Evolutionary conservation across 2,888 invertebrate genomes (phyloP).

Genomic region (Halocaridina rubra): DNA sequence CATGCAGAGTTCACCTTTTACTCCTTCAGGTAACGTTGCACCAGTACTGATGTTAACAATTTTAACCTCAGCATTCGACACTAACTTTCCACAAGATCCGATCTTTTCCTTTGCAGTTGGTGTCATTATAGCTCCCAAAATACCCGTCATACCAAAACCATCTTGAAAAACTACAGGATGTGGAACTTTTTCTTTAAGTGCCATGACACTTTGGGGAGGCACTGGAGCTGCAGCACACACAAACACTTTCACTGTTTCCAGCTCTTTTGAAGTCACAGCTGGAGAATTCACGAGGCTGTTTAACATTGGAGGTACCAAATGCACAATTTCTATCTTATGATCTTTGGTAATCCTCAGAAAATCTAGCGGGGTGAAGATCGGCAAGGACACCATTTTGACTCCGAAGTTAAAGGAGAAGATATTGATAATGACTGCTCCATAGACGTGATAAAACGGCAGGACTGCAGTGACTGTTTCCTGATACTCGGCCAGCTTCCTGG

Average conservation of each 20-base stretch:
- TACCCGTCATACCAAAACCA: slow-evolving; percentile 81
- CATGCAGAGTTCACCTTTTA: slow-evolving; percentile 78
- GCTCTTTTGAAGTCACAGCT: slow-evolving; percentile 72
- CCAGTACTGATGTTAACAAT: slow-evolving; percentile 76
- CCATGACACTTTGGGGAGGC: slow-evolving; percentile 70
- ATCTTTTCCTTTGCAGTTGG: slow-evolving; percentile 51
- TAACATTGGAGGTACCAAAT: slow-evolving; percentile 81
- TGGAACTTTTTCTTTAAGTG: slow-evolving; percentile 73
- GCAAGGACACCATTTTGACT: slow-evolving; percentile 76
- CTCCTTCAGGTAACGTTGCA: slow-evolving; percentile 66
- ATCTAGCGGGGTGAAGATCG: slow-evolving; percentile 79
- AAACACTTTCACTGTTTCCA: slow-evolving; percentile 72
- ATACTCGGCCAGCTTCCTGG: slow-evolving; percentile 11
- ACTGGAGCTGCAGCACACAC: slow-evolving; percentile 79
- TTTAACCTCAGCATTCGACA: slow-evolving; percentile 76
- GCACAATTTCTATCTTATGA: slow-evolving; percentile 75
- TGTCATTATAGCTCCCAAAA: slow-evolving; percentile 71
- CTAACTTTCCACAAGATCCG: slow-evolving; percentile 72
- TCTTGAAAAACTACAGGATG: slow-evolving; percentile 81
- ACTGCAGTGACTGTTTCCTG: slow-evolving; percentile 72
- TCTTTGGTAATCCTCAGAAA: slow-evolving; percentile 77
- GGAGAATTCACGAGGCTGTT: slow-evolving; percentile 77
- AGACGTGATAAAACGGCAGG: slow-evolving; percentile 87
- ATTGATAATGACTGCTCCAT: slow-evolving; percentile 76
- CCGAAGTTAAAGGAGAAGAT: slow-evolving; percentile 75